Conservation (phyloP, 2,797 vertebrate genomes). For the Peromyscus attwateri region DNA sequence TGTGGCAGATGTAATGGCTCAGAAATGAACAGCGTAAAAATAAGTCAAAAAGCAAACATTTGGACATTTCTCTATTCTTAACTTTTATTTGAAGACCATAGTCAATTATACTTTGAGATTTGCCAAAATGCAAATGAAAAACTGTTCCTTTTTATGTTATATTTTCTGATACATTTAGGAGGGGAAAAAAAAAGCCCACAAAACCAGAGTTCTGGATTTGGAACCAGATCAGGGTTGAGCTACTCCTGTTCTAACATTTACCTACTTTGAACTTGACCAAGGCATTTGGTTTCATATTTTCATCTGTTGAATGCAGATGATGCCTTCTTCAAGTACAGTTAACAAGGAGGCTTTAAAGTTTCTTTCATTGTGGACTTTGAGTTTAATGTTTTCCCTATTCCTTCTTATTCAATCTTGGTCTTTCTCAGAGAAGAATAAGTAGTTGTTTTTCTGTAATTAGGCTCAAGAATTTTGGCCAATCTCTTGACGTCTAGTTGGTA, state of each 20-base stretch:
- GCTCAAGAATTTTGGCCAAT: slow-evolving; percentile 17
- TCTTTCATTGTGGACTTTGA: not conserved
- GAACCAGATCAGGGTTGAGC: not conserved
- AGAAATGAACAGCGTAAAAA: slow-evolving; percentile 75
- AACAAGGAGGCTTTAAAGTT: not conserved
- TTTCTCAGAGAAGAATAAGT: not conserved
- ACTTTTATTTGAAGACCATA: slow-evolving; percentile 68
- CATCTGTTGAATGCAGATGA: not conserved
- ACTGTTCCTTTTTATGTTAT: not conserved
- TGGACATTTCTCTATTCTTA: slow-evolving; percentile 61
- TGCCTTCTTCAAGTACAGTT: not conserved
- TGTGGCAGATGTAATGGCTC: slow-evolving; percentile 64
- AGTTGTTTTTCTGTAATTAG: not conserved
- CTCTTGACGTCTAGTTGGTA: not conserved
- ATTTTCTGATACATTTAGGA: slow-evolving; percentile 46
- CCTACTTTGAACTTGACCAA: not conserved
- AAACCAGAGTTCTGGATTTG: not conserved
- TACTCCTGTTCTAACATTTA: not conserved
- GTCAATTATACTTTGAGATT: slow-evolving; percentile 62
- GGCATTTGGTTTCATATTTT: not conserved
- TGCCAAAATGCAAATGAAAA: slow-evolving; percentile 64
- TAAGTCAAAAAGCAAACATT: slow-evolving; percentile 68
- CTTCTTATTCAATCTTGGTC: not conserved
- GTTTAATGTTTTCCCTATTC: not conserved
- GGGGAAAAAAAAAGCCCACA: not conserved